Conservation (phyloP, 2,888 invertebrate species). For the Drosophila niveifrons region DNA sequence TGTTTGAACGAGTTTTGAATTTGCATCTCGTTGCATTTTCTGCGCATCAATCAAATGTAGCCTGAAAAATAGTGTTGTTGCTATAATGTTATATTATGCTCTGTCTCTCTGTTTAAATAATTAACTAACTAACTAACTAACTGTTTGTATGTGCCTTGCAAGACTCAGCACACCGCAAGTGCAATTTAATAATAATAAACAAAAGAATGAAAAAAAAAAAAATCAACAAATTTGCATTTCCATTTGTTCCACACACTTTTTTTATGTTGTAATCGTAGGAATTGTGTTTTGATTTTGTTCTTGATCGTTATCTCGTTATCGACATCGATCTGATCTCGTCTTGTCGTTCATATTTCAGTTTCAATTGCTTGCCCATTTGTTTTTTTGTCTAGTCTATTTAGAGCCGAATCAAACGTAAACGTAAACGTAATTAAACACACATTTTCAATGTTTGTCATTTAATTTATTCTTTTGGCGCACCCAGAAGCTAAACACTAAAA, state of each 20-base stretch:
- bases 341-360: conserved; percentile 22
- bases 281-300: conserved; percentile 55
- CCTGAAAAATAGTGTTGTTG: conserved; percentile 74
- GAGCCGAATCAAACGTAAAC: conserved; percentile 30
- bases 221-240: conserved; percentile 57
- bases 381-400: conserved; percentile 43
- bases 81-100: conserved; percentile 50
- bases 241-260: conserved; percentile 48
- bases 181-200: conserved; percentile 41
- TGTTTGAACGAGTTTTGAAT: conserved; percentile 68
- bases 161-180: conserved; percentile 61
- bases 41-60: conserved; percentile 59
- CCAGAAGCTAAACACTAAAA: conserved; percentile 24
- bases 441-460: conserved; percentile 31
- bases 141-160: conserved; percentile 75
- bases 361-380: conserved; percentile 65
- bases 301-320: conserved; percentile 10
- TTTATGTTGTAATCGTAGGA: conserved; percentile 74
- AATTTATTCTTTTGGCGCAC: conserved; percentile 56
- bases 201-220: conserved; percentile 8
- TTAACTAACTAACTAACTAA: conserved; percentile 40
- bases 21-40: conserved; percentile 78
- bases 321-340: conserved; percentile 10
- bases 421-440: conserved; percentile 22
- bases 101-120: conserved; percentile 43